A percentile compares a stretch with the other conserved stretches of the same genome.
Conservation (phyloP, 1,140 invertebrate species). For the Apis cerana region DNA sequence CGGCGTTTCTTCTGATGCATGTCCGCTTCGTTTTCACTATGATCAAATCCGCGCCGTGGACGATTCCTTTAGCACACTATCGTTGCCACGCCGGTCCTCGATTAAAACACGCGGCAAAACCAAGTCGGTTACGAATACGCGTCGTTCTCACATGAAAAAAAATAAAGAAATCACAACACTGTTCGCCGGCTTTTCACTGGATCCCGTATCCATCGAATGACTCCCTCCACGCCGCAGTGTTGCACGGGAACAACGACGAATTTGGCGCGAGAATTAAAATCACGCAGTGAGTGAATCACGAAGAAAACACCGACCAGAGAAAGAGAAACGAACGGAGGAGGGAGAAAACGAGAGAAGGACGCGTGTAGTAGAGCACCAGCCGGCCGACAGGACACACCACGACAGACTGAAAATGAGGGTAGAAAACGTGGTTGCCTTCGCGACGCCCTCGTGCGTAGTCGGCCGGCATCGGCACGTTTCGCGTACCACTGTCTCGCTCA, state of each 20-base stretch:
- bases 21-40: background rate
- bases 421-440: constrained; percentile 79
- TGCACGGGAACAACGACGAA: background rate
- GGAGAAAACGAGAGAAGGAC: constrained; percentile 45
- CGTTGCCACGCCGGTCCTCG: background rate
- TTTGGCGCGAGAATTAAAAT: constrained; percentile 4
- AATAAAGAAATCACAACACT: constrained; percentile 31
- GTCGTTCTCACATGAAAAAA: background rate
- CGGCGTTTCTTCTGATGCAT: constrained; percentile 41
- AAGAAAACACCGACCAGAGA: constrained; percentile 26
- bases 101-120: constrained; percentile 7
- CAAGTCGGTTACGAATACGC: background rate
- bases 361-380: constrained; percentile 52
- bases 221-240: constrained; percentile 21
- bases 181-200: constrained; percentile 26
- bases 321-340: constrained; percentile 32
- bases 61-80: background rate
- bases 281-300: constrained; percentile 10
- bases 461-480: constrained; percentile 60
- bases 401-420: constrained; percentile 79
- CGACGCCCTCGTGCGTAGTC: constrained; percentile 74
- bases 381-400: constrained; percentile 67
- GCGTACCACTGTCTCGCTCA: constrained; percentile 20
- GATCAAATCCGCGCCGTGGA: background rate
- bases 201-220: constrained; percentile 9